Base-by-base conservation (phyloP, 2,113 vertebrate species). In the Tautogolabrus adspersus region DNA sequence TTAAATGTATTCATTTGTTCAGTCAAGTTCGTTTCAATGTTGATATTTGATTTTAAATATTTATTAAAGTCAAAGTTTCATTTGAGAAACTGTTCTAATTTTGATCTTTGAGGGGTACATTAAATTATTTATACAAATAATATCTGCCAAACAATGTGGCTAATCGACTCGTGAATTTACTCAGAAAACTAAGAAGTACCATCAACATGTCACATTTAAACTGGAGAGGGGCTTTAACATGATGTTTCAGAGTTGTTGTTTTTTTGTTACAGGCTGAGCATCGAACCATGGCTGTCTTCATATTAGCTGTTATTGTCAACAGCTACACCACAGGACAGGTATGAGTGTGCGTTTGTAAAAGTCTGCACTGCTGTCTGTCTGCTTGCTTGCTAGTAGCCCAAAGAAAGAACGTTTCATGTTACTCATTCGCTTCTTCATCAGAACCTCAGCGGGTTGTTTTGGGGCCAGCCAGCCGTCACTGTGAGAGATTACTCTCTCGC, bases 271-370 rank as follows among this genome's bases (percentile, higher is more conserved):
- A 99, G 98, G 98, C 98, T 2, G 98, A 99, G 61, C 97, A 99
- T 87, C 95, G 98, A 69, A 99, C 98, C 0, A 99, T 99, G 98
- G 98, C 98, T 0, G 97, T 98, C 0, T 99, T 99, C 92, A 98
- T 99, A 72, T 91, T 99, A 59, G 98, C 97, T 10, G 97, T 99
- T 21, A 99, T 99, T 0, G 98, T 99, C 65, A 99, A 98, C 93
- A 98, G 93, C 94, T 99, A 99, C 89, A 98, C 90, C 86, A 98
- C 97, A 0, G 98, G 98, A 0, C 98, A 99, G 96, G 98, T 99
- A 85, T 1, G 70, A 37, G 6, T 44, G n/a, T 34, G 42, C 1
- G 37, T 42, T 0, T 26, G 26, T 26, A 26, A 26, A 26, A 56
- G 21, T 0, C 16, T 1, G 16, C 3, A 8, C 6, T 57, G 18